Evolutionary conservation across 2,797 vertebrate species (phyloP).

Genomic region (Myiotriccus ornatus): DNA sequence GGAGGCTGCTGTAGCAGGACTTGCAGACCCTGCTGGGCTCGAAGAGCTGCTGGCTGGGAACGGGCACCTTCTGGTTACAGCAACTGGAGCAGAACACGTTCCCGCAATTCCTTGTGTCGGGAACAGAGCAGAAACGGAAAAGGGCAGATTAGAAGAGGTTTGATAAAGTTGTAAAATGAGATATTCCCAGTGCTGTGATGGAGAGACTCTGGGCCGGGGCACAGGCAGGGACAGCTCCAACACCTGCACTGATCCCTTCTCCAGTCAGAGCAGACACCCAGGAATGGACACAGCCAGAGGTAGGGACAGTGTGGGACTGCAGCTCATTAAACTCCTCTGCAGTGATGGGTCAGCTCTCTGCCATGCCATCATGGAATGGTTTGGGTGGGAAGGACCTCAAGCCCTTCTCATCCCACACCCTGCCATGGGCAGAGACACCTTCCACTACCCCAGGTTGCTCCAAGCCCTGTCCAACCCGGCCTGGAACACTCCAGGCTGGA

Average conservation of each 20-base stretch:
- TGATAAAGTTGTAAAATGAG: neutral
- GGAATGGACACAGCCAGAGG: neutral
- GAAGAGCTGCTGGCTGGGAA: constrained; percentile 97
- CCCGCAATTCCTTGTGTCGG: constrained; percentile 89
- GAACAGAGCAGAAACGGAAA: constrained; percentile 29
- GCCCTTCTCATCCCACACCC: neutral
- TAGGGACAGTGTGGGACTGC: rapidly evolving
- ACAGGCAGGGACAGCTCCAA: neutral
- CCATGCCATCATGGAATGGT: neutral
- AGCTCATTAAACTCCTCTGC: neutral
- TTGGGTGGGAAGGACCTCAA: neutral
- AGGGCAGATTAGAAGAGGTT: neutral
- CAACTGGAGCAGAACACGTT: constrained; percentile 98
- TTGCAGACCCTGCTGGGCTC: constrained; percentile 95
- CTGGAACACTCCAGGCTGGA: neutral
- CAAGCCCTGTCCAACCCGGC: neutral
- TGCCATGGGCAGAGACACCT: neutral
- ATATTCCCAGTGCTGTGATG: rapidly evolving
- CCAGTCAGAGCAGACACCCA: neutral
- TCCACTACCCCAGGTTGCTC: rapidly evolving
- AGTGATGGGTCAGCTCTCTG: neutral
- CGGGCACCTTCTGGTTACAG: constrained; percentile 98
- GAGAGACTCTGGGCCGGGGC: neutral
- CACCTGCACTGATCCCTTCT: rapidly evolving
- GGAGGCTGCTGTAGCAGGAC: constrained; percentile 89